A percentile compares a stretch with the other conserved stretches of the same genome.
Evolutionary conservation across 2,797 vertebrate species (phyloP).

Genomic region (Mastacembelus armatus): DNA sequence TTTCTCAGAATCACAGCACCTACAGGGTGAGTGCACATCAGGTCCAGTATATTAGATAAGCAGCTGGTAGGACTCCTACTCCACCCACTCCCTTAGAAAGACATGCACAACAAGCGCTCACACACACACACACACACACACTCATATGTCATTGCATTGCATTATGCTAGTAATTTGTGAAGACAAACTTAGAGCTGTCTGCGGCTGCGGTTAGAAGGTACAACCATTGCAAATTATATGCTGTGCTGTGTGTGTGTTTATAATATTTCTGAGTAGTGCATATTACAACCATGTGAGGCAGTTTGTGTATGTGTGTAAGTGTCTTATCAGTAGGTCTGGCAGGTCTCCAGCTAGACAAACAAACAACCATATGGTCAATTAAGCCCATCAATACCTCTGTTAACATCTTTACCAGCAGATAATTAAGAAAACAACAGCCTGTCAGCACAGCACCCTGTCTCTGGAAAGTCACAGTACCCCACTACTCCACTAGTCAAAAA

Average conservation of each 20-base stretch:
- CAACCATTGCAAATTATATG: slow-evolving; percentile 44
- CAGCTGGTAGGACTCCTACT: slow-evolving; percentile 24
- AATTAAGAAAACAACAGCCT: slow-evolving; percentile 75
- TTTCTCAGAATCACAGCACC: slow-evolving; percentile 16
- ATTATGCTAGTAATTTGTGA: slow-evolving; percentile 51
- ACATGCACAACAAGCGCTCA: slow-evolving; percentile 13
- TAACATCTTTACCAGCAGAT: slow-evolving; percentile 74
- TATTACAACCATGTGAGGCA: slow-evolving; percentile 22
- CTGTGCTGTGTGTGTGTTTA: slow-evolving; percentile 31
- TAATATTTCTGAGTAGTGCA: slow-evolving; percentile 13
- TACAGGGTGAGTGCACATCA: slow-evolving; percentile 41
- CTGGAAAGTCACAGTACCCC: slow-evolving; percentile 51
- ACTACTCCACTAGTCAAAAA: slow-evolving; percentile 10
- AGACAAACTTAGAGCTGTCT: slow-evolving; percentile 55
- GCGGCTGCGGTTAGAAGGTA: slow-evolving; percentile 50
- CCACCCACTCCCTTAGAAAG: too few relatives aligned
- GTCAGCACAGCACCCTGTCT: slow-evolving; percentile 59
- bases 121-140: slow-evolving; percentile 4
- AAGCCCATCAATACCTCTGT: slow-evolving; percentile 80
- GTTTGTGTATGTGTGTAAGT: slow-evolving; percentile 48
- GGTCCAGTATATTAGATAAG: slow-evolving; percentile 40
- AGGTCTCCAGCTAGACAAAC: slow-evolving; percentile 67
- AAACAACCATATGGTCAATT: slow-evolving; percentile 82
- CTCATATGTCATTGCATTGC: slow-evolving; percentile 23
- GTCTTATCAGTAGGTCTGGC: slow-evolving; percentile 64